Conservation (phyloP, 2,113 vertebrate species). For the Solea senegalensis region DNA sequence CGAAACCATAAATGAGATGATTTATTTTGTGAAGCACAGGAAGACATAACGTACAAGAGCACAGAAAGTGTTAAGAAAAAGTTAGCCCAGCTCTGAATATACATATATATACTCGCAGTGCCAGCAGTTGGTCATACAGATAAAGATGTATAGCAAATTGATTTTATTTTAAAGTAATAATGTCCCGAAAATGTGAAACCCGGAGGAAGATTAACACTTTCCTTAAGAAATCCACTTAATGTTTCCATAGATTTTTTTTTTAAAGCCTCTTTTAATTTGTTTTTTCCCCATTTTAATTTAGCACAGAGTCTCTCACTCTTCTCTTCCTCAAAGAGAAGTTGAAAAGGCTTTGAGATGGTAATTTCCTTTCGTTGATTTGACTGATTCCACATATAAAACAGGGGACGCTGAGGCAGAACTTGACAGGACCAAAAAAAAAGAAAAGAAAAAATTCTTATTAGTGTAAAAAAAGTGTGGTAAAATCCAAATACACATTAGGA, state of each 20-base stretch:
- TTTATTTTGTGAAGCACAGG: slow-evolving; percentile 28
- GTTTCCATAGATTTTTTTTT: not conserved
- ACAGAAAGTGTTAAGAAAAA: slow-evolving; percentile 11
- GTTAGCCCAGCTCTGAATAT: slow-evolving; percentile 8
- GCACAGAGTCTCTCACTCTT: not conserved
- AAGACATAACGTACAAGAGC: slow-evolving; percentile 21
- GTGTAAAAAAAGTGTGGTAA: not conserved
- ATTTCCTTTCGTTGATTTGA: slow-evolving; percentile 14
- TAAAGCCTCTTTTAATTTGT: not conserved
- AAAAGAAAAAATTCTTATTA: not conserved
- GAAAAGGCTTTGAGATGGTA: slow-evolving; percentile 32
- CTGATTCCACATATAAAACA: slow-evolving; percentile 4
- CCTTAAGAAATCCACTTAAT: not conserved
- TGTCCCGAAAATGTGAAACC: slow-evolving; percentile 42
- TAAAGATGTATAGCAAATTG: slow-evolving; percentile 7
- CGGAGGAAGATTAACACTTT: not conserved
- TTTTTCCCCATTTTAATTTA: not conserved
- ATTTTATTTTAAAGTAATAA: slow-evolving; percentile 20
- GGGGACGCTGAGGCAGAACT: not conserved
- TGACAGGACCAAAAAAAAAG: not conserved
- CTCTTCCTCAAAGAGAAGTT: not conserved
- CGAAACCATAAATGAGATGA: slow-evolving; percentile 25
- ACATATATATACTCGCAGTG: not conserved
- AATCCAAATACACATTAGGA: not conserved
- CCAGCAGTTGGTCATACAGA: not conserved